These are phyloP conservation scores for Takifugu flavidus DNA, from an alignment of 2,113 vertebrate genomes.

Conservation along the genomic window DNA sequence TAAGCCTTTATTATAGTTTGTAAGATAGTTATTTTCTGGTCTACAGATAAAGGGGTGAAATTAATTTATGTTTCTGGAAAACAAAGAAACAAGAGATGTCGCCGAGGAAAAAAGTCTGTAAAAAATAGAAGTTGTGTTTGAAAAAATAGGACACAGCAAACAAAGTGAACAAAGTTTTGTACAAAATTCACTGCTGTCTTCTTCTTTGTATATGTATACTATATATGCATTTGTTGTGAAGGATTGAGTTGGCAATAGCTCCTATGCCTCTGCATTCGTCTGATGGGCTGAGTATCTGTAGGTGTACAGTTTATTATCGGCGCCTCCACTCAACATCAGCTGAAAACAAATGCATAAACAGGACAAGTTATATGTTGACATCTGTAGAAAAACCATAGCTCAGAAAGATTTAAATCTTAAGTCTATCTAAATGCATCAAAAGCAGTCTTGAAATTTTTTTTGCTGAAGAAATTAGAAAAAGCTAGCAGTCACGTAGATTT, in stretches of 20 bases:
- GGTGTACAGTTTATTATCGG: conserved; percentile 97
- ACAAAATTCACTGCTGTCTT: conserved; percentile 1
- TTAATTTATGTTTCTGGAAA: conserved; percentile 19
- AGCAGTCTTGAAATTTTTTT: too few relatives aligned
- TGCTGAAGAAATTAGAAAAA: too few relatives aligned
- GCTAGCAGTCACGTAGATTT: too few relatives aligned
- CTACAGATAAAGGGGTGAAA: not conserved
- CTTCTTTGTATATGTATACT: not conserved
- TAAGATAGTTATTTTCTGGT: too few relatives aligned
- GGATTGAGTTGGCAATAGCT: not conserved
- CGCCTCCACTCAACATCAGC: conserved; percentile 94
- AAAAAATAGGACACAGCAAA: not conserved
- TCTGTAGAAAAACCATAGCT: not conserved
- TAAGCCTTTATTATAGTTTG: too few relatives aligned
- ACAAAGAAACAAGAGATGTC: conserved; percentile 2
- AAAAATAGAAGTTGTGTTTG: not conserved
- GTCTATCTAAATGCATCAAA: too few relatives aligned
- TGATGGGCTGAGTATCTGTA: conserved; percentile 83
- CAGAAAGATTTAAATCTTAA: not conserved
- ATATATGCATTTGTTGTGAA: not conserved
- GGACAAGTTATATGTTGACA: not conserved
- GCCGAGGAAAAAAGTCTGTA: conserved; percentile 19
- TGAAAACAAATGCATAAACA: conserved; percentile 47
- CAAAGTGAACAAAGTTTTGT: conserved; percentile 1
- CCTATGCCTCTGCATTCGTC: conserved; percentile 85